Percentiles rank a stretch among this genome's conserved stretches.
Conservation (phyloP, 2,888 invertebrate genomes). For the Watsonalla cultraria region DNA sequence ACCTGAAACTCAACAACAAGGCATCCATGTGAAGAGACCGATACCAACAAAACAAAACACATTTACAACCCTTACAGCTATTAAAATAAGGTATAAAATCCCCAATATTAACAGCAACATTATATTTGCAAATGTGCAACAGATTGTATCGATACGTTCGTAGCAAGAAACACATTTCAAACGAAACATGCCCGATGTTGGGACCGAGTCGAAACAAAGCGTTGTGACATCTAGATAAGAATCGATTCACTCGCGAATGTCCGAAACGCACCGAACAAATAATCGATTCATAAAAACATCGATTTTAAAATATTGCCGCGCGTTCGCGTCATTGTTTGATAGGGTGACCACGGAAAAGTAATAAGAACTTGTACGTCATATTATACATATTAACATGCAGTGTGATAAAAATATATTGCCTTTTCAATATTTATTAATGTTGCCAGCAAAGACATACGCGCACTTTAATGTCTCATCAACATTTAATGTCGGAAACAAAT, state of each 20-base stretch:
- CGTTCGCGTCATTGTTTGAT: conserved; percentile 66
- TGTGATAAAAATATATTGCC: background rate
- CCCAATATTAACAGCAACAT: conserved; percentile 26
- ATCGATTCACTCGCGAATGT: conserved; percentile 73
- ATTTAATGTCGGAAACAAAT: background rate
- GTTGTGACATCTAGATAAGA: conserved; percentile 72
- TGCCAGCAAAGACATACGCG: background rate
- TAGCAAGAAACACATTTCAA: conserved; percentile 78
- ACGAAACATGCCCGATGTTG: conserved; percentile 72
- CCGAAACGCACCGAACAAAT: conserved; percentile 74
- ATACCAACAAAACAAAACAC: conserved; percentile 34
- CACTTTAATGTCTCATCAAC: background rate
- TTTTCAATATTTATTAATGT: background rate
- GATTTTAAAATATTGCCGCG: conserved; percentile 73
- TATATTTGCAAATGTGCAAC: conserved; percentile 49
- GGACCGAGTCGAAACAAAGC: conserved; percentile 74
- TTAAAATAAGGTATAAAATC: conserved; percentile 34
- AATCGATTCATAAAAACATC: conserved; percentile 79
- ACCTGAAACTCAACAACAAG: conserved; percentile 66
- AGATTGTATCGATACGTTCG: conserved; percentile 71
- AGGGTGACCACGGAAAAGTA: conserved; percentile 47
- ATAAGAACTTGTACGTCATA: background rate
- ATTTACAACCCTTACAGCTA: conserved; percentile 20
- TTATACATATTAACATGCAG: background rate
- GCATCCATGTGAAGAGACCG: conserved; percentile 70